phyloP scores from a whole-genome alignment of 1,140 invertebrate genomes.

The Charaxes varanes region DNA sequence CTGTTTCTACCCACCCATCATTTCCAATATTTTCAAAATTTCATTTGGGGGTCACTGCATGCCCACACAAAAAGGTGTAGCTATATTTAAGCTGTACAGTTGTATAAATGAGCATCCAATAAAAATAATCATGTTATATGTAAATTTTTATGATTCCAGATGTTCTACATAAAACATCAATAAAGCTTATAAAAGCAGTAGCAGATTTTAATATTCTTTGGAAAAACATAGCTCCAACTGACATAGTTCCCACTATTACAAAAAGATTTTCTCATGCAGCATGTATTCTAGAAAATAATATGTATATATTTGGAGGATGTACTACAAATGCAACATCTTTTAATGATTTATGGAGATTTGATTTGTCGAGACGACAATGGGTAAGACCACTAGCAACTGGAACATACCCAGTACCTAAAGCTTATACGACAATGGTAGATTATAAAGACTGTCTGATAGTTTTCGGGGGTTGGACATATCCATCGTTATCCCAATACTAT shows the following conservation, averaged over 20 bases:
- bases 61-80: too few species aligned
- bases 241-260: constrained; percentile 82
- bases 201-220: constrained; percentile 81
- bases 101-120: too few species aligned
- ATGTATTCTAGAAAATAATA: constrained; percentile 86
- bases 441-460: constrained; percentile 90
- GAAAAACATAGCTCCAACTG: constrained; percentile 74
- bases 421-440: constrained; percentile 91
- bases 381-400: constrained; percentile 86
- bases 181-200: constrained; percentile 81
- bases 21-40: too few species aligned
- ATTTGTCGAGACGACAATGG: constrained; percentile 91
- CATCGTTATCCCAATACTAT: constrained; percentile 91
- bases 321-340: constrained; percentile 96
- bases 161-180: constrained; percentile 80
- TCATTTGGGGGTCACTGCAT: too few species aligned
- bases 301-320: constrained; percentile 98
- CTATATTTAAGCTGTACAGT: too few species aligned
- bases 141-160: too few species aligned
- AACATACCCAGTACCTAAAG: constrained; percentile 96
- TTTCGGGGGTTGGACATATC: constrained; percentile 97
- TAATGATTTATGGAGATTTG: constrained; percentile 96
- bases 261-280: constrained; percentile 95
- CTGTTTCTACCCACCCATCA: too few species aligned
- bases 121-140: too few species aligned